phyloP scores from a whole-genome alignment of 30 jellyfish, hydroid and myxozoan genomes.

The Rhopilema esculentum region DNA sequence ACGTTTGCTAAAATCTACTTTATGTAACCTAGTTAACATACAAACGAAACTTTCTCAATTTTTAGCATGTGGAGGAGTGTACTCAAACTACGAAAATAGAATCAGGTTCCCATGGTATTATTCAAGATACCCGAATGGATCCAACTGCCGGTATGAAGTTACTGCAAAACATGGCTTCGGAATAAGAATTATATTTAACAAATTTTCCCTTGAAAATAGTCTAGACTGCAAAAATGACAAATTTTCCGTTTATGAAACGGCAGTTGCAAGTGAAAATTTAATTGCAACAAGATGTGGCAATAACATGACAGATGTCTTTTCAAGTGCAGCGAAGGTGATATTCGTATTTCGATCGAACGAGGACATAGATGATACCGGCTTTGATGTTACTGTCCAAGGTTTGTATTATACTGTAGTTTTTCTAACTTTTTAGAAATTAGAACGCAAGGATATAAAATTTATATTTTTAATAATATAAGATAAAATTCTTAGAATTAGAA shows the following conservation, averaged over 20 bases:
- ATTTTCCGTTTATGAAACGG: background rate
- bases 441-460: too few species aligned
- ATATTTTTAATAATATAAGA: too few species aligned
- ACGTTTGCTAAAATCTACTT: too few species aligned
- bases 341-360: background rate
- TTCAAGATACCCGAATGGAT: background rate
- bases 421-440: too few species aligned
- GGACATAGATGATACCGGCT: background rate
- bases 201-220: conserved; percentile 4
- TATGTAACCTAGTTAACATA: too few species aligned
- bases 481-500: too few species aligned
- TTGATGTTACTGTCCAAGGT: background rate
- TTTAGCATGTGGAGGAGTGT: conserved; percentile 9
- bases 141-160: background rate
- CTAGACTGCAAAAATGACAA: conserved; percentile 3
- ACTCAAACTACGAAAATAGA: background rate
- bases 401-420: background rate
- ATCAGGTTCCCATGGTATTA: conserved; percentile 4
- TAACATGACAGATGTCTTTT: background rate
- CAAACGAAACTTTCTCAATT: too few species aligned
- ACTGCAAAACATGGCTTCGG: background rate
- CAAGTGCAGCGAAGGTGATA: background rate
- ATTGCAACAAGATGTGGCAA: background rate
- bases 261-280: background rate
- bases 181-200: background rate